Evolutionary conservation across 2,113 vertebrate genomes (phyloP), one percentile per base, ranked within the genome.

Genomic region (Ceyx melanurus): DNA sequence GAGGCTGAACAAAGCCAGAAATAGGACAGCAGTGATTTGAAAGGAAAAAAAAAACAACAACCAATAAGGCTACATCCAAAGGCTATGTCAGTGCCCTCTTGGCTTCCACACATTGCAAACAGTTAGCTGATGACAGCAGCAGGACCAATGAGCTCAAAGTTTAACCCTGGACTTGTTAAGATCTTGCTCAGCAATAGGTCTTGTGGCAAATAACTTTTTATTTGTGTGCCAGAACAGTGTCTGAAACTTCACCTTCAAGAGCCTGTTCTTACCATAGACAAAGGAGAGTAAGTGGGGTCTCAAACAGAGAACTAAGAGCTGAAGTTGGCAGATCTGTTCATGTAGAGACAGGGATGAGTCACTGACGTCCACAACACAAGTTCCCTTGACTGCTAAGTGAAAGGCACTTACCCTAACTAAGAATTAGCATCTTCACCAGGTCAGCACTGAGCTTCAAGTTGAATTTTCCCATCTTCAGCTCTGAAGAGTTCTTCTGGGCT

Each of bases 221-320:
- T 71, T 35, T 0, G 0, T 17, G 29, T 15, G 31, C 35, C 19
- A 68, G 50, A 28, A 25, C 0, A 3, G 15, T 1, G 6, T n/a
- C 33, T 65, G 60, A 71, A 92, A 33, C 40, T 86, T 67, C 35
- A 28, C 29, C 22, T 75, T 42, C 43, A 54, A 5, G 4, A 54
- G 10, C 15, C 18, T 61, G 8, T 4, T 67, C 77, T 50, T 26
- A 26, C 16, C 70, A 61, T n/a, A 81, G 48, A 33, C 21, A 53
- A 35, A 35, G 21, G 8, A 58, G 40, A 84, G 53, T 21, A 20
- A 20, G 11, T 7, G 14, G n/a, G 31, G 33, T 50, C 74, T 37
- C 37, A 42, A 42, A 8, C 2, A 40, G 71, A 28, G 22, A 21
- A 33, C 4, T 22, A 37, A 5, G 21, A 72, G 45, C 65, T 53